Evolutionary conservation across 2,888 invertebrate species (phyloP), one percentile per base, ranked within the genome.

Genomic region (Nomada fucata): DNA sequence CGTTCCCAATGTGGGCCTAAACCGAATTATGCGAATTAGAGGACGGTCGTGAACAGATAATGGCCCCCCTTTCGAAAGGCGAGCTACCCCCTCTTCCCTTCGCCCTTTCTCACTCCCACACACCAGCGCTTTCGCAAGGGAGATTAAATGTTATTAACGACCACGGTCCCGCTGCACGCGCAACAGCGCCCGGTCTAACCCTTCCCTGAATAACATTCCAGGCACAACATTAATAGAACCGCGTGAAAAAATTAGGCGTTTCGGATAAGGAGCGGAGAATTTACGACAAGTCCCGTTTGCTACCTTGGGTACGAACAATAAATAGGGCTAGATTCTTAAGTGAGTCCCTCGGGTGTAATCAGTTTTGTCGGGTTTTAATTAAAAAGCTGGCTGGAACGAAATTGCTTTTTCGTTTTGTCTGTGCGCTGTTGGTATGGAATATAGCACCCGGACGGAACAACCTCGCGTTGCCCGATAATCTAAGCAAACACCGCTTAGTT

Each of bases 11-110:
- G 82, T 84, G 83, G 81, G 79, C 78, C 88, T 84, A 87, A 89
- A 83, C 77, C 85, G 75, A 89, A 89, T 87, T 89, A 88, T 84
- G 84, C 84, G 82, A 88, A 85, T 89, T 82, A 78, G 81, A 79
- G 78, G 64, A 53, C 74, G 64, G 60, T 63, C 69, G 72, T 65
- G 85, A 72, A 69, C 72, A 69, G 83, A 86, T 89, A 82, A 84
- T 79, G 60, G 72, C 20, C 29, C 44, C 74, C 74, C 74, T 67
- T 65, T 55, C 50, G 79, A 64, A 77, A 81, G 82, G 59, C 73
- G 64, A 52, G 36, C 75, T 52, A 42, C 26, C 55, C 59, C 61
- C 73, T 47, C 67, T 72, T 63, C 71, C 77, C 53, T 50, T 47
- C 50, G 13, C 63, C 52, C 52, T 55, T n/a, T 50, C 42, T 20